Evolutionary conservation across 1,140 invertebrate genomes (phyloP), one percentile per base, ranked within the genome.

Genomic region (Atta texana): DNA sequence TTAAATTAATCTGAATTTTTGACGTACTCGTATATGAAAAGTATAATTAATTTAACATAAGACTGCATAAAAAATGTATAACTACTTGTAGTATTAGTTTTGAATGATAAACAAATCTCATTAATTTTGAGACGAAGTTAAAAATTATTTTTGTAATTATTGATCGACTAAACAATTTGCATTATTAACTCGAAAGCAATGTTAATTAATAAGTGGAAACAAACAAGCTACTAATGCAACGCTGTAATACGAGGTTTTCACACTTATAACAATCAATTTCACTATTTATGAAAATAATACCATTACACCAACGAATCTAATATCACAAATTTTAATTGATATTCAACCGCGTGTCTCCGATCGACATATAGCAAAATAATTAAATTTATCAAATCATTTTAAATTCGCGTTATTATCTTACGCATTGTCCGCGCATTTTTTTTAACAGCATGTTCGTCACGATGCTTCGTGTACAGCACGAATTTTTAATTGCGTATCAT

Each of bases 191-290:
- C n/a, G 69, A 34, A 18, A 61, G 14, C n/a, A 21, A 5, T 24
- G 12, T 39, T 57, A 75, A 84, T 84, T 49, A 74, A 75, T 74
- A 84, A 75, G 21, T 75, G 39, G 2, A 51, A 51, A 51, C 55
- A 34, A 24, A 75, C 68, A 34, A 34, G 4, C 39, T 55, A 8
- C 21, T 18, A 31, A 82, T 61, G 7, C 18, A n/a, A 28, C 28
- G 18, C 8, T 31, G 10, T 16, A 28, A 66, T 18, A 18, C 18
- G 61, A 51, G 2, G 64, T 78, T 24, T 5, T 64, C 3, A 14
- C 24, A 31, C 28, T 57, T 10, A 24, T 55, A 39, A 69, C 34
- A 12, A 81, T 81, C 21, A 39, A 81, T 39, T 77, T 80, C 5
- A 1, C 55, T 74, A 49, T 82, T 84, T 74, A 34, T 63, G 34